Conservation (phyloP, 2,888 invertebrate genomes). For the Acrobasis suavella region DNA sequence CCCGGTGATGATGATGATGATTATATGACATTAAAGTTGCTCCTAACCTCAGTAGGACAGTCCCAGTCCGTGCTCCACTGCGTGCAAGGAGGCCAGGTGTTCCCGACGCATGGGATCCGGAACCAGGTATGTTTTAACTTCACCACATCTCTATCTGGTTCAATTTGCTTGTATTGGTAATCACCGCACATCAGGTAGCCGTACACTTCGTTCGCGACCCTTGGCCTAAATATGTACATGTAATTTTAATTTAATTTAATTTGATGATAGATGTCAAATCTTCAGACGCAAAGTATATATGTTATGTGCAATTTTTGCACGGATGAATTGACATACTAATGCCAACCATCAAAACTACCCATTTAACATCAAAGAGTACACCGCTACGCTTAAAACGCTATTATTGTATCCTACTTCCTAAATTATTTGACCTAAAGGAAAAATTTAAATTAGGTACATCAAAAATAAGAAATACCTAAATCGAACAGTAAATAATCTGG, state of each 20-base stretch:
- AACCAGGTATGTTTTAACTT: conserved; percentile 69
- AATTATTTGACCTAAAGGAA: conserved; percentile 5
- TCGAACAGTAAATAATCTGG: conserved; percentile 68
- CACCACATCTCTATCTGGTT: conserved; percentile 32
- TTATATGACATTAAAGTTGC: too few relatives aligned
- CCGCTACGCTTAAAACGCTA: too few relatives aligned
- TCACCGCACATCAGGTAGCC: conserved; percentile 70
- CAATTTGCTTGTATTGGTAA: conserved; percentile 56
- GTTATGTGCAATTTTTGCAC: too few relatives aligned
- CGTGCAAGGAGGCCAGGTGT: conserved; percentile 68
- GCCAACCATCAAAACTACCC: too few relatives aligned
- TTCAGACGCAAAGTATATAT: too few relatives aligned
- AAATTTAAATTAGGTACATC: not conserved
- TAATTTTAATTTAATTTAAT: not conserved
- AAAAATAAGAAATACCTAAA: conserved; percentile 55
- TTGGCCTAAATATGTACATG: conserved; percentile 53
- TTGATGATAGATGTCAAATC: too few relatives aligned
- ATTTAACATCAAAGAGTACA: too few relatives aligned
- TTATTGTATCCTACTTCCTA: too few relatives aligned
- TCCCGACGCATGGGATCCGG: conserved; percentile 71
- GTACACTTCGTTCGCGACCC: conserved; percentile 60
- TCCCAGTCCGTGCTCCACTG: conserved; percentile 69
- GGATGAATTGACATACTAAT: too few relatives aligned
- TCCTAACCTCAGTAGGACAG: conserved; percentile 61
- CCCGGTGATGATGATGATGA: too few relatives aligned